phyloP scores from a whole-genome alignment of 37 sponge, comb jelly and placozoan species.

The Cladorhizidae sp. region DNA sequence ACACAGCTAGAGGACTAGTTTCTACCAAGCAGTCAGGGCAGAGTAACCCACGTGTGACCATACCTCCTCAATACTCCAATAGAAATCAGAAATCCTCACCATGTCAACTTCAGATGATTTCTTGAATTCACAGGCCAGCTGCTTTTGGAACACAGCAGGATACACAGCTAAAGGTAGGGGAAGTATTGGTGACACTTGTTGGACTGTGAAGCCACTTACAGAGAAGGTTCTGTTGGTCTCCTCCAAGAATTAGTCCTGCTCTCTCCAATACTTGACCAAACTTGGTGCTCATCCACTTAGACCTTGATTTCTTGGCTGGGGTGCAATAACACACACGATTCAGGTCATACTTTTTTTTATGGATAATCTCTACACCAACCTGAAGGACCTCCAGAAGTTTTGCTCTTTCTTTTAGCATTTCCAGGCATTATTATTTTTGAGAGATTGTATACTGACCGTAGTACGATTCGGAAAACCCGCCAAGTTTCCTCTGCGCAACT shows the following conservation, averaged over 20 bases:
- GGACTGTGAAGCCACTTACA: slow-evolving; percentile 8
- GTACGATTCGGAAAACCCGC: no score
- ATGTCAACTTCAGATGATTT: neutral
- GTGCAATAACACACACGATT: neutral
- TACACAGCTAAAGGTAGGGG: slow-evolving; percentile 51
- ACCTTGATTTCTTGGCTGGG: slow-evolving; percentile 9
- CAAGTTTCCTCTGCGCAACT: no score
- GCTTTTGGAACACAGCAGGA: slow-evolving; percentile 43
- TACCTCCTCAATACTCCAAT: no score
- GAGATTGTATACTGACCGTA: no score
- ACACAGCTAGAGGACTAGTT: no score
- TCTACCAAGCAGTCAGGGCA: no score
- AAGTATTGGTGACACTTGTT: no score
- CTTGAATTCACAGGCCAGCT: slow-evolving; percentile 37
- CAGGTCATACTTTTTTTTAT: neutral
- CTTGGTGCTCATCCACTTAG: slow-evolving; percentile 5
- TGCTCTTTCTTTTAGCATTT: neutral
- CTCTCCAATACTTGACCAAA: slow-evolving; percentile 39
- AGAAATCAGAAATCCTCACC: no score
- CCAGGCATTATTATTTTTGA: slow-evolving; percentile 6
- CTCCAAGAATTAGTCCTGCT: slow-evolving; percentile 32
- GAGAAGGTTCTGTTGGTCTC: slow-evolving; percentile 18
- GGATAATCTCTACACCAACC: neutral
- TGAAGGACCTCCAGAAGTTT: slow-evolving; percentile 6
- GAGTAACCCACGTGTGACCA: no score